phyloP scores from a whole-genome alignment of 2,888 invertebrate genomes.

The Chymomyza amoena region DNA sequence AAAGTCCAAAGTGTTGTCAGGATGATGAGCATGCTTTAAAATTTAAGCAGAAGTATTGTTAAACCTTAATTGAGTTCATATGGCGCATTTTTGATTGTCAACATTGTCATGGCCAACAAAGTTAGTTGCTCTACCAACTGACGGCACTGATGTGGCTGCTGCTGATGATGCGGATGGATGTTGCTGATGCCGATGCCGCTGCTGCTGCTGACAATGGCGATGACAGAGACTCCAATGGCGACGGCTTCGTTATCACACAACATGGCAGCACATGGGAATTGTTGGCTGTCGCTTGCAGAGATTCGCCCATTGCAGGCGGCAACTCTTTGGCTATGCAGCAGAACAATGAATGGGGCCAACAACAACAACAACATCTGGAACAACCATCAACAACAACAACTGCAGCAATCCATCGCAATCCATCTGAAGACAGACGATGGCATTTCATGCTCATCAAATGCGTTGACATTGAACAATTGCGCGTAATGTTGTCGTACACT shows the following conservation, averaged over 20 bases:
- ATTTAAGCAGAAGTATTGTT: background rate
- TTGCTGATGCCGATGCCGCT: slow-evolving; percentile 4
- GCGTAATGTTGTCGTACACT: slow-evolving; percentile 74
- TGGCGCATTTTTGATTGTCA: slow-evolving; percentile 41
- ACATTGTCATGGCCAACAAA: slow-evolving; percentile 29
- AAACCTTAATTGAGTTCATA: slow-evolving; percentile 59
- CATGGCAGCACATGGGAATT: slow-evolving; percentile 72
- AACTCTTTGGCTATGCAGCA: slow-evolving; percentile 15
- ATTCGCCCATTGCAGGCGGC: slow-evolving; percentile 12
- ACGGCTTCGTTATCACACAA: slow-evolving; percentile 67
- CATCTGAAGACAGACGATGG: slow-evolving; percentile 26
- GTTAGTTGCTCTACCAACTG: slow-evolving; percentile 13
- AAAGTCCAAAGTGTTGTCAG: no score
- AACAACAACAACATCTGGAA: slow-evolving; percentile 5
- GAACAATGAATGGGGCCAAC: slow-evolving; percentile 59
- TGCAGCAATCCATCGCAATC: background rate
- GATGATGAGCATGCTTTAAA: background rate
- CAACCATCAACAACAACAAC: background rate
- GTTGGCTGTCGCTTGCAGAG: slow-evolving; percentile 25
- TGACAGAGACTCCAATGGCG: slow-evolving; percentile 12
- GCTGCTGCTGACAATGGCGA: slow-evolving; percentile 50
- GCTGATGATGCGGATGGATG: background rate
- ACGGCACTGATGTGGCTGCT: background rate
- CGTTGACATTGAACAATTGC: slow-evolving; percentile 73
- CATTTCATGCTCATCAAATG: slow-evolving; percentile 73